Evolutionary conservation across 2,888 invertebrate genomes (phyloP), one percentile per base, ranked within the genome.

Genomic region (Zeuzera pyrina): DNA sequence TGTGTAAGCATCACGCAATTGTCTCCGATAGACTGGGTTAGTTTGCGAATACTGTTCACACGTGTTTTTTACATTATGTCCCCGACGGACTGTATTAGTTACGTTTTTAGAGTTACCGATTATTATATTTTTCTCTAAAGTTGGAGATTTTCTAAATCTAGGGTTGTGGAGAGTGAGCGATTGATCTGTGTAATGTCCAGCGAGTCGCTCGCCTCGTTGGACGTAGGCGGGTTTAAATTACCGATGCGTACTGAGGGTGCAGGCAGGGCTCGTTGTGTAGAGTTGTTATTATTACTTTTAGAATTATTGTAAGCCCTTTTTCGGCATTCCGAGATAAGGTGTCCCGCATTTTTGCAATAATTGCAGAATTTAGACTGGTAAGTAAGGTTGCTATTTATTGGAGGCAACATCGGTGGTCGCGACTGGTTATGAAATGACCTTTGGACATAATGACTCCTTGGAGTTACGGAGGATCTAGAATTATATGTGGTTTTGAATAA

Each of bases 401-500:
- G 23, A 4, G 23, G 2, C 10, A 8, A n/a, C 4, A 12, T 2
- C 3, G 10, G 24, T 8, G 3, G 11, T 3, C 3, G 10, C 3
- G 3, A 24, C 3, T 24, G 2, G 5, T 8, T 3, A 3, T 12
- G 24, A 8, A 4, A 2, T 24, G 24, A 2, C 2, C 8, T 24
- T 3, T 10, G 6, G 6, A 4, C 2, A 3, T 6, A 10, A 12
- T 10, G 6, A 24, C 3, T 11, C 3, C 11, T 5, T 5, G 6
- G 24, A 1, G 6, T 24, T 10, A 12, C 6, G 6, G 3, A 10
- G 2, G 19, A 3, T 2, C 5, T 5, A 8, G 27, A 7, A 15
- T 16, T 16, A 2, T n/a, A n/a, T n/a, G 8, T 31, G 3, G 7
- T 11, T 22, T 10, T 34, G 25, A 14, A 39, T 2, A 34, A n/a